A percentile compares a stretch with the other conserved stretches of the same genome.
These are phyloP conservation scores for Synergus itoensis DNA, from an alignment of 2,888 invertebrate genomes.

Conservation along the genomic window DNA sequence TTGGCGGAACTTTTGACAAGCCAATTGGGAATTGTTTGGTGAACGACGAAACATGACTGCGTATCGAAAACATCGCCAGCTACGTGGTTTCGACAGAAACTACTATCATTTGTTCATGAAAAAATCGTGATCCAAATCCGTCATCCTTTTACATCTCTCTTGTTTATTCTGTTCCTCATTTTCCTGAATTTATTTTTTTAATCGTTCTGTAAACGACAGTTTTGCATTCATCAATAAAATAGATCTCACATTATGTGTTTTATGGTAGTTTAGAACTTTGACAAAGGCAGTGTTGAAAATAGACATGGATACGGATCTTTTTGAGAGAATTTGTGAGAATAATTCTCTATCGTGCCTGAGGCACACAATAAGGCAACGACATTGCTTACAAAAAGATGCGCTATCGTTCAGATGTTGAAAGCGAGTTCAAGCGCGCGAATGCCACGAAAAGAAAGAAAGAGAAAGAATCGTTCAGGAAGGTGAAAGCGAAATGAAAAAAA, in stretches of 20 bases:
- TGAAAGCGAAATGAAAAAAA: constrained; percentile 51
- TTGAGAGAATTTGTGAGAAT: background rate
- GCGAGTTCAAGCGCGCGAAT: background rate
- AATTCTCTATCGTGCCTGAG: background rate
- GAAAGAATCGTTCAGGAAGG: constrained; percentile 6
- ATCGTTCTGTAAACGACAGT: background rate
- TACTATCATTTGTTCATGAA: constrained; percentile 34
- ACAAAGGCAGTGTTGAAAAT: background rate
- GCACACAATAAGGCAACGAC: background rate
- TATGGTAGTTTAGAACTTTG: background rate
- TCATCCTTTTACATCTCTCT: background rate
- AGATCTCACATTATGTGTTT: too few species aligned
- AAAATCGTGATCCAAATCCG: background rate
- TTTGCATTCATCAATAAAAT: too few species aligned
- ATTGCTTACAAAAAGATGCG: background rate
- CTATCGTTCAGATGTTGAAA: background rate
- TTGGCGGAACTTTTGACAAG: constrained; percentile 74
- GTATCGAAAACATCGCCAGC: constrained; percentile 54
- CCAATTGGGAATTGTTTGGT: constrained; percentile 75
- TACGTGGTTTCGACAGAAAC: constrained; percentile 5
- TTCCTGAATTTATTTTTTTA: background rate
- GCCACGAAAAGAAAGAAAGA: background rate
- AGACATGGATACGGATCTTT: background rate
- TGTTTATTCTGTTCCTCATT: background rate
- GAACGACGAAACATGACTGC: constrained; percentile 64